phyloP scores from a whole-genome alignment of 2,113 vertebrate species.

The Myocastor coypus region DNA sequence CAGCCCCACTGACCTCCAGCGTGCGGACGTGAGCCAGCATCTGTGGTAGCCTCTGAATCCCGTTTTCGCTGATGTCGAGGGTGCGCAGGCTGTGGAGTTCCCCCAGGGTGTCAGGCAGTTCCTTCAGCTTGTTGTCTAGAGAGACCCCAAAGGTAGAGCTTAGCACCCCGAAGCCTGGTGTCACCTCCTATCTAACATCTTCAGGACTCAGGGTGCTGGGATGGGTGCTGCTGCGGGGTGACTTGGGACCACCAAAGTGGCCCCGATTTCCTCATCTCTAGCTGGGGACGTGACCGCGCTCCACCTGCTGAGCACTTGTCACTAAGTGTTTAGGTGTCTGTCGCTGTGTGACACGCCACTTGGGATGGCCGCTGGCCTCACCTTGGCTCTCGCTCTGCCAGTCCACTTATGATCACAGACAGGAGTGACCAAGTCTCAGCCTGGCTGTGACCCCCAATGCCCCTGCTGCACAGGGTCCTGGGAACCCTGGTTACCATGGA shows the following conservation, averaged over 20 bases:
- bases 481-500: background rate
- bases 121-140: slow-evolving; percentile 92
- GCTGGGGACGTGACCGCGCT: background rate
- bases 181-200: background rate
- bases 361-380: background rate
- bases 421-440: accelerated
- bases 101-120: slow-evolving; percentile 87
- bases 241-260: background rate
- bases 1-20: slow-evolving; percentile 88
- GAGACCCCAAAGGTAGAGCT: slow-evolving; percentile 4
- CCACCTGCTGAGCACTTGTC: too few relatives aligned
- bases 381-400: accelerated
- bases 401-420: too few relatives aligned
- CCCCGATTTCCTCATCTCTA: background rate
- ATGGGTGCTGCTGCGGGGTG: background rate
- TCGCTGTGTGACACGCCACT: accelerated
- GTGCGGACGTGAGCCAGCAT: slow-evolving; percentile 89
- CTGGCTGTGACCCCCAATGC: background rate
- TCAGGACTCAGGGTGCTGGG: accelerated
- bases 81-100: slow-evolving; percentile 90
- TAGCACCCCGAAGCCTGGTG: background rate
- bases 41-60: slow-evolving; percentile 88
- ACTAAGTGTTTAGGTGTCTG: accelerated
- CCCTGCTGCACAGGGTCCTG: background rate
- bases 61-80: slow-evolving; percentile 92